Evolutionary conservation across 2,888 invertebrate genomes (phyloP), one percentile per base, ranked within the genome.

Genomic region (Sicus ferrugineus): DNA sequence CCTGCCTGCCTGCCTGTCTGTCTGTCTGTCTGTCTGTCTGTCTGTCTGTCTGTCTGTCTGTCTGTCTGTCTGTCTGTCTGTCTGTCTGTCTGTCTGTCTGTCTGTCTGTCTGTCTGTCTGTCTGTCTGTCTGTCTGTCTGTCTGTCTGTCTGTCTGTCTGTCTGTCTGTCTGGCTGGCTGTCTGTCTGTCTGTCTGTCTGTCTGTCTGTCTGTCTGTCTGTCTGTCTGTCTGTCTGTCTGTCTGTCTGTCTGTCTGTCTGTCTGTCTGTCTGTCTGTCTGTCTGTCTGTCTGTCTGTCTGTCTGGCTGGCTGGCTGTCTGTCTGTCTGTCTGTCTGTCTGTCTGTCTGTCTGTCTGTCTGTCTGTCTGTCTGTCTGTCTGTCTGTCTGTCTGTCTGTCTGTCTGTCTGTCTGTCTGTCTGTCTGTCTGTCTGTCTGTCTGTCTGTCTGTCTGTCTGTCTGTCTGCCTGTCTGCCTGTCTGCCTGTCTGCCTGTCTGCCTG

Each of bases 41-140:
- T 52, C 52, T 52, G 52, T 52, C 52, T 52, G 52, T 52, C 52
- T 52, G 52, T 52, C 52, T 52, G 52, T 52, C 52, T 52, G 52
- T 52, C 52, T 52, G 52, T 52, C 52, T 52, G 52, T 52, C 52
- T 52, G 52, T 52, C 52, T 52, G 52, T 52, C 52, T 52, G 52
- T 52, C 52, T 52, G 52, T 52, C 52, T 52, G 52, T 52, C 52
- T 52, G 52, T 52, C 52, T 52, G 52, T 52, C 52, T 52, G 52
- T 52, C 52, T 52, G 52, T 52, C 52, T 52, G 52, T 52, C 52
- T 52, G 52, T 52, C 52, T 52, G 52, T 52, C 52, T 52, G 52
- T 52, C 52, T 52, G 52, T 52, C 52, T 52, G 52, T 52, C 52
- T 52, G 52, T 52, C 52, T 52, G 52, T 52, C 52, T 52, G 52